Evolutionary conservation across 2,888 invertebrate species (phyloP).

Genomic region (Chromoteleia sp.): DNA sequence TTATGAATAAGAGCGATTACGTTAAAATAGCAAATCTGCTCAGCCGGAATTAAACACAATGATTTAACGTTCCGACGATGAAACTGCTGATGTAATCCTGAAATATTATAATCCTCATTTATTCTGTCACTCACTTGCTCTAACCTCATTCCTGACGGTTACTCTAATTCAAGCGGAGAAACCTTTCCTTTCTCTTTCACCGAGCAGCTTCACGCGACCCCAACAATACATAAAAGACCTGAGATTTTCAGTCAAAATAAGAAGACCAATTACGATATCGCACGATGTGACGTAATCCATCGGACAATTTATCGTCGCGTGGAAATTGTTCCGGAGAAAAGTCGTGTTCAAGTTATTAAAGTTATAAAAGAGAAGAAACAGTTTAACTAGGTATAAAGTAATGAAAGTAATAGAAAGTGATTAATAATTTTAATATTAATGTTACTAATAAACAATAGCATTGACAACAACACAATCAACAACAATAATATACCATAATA

Average conservation of each 20-base stretch:
- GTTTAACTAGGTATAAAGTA: background rate
- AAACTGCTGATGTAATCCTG: conserved; percentile 61
- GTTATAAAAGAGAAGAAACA: background rate
- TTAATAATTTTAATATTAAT: no score
- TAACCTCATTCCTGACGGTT: conserved; percentile 55
- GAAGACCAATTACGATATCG: conserved; percentile 53
- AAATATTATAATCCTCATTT: conserved; percentile 63
- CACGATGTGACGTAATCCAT: conserved; percentile 27
- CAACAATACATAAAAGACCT: conserved; percentile 25
- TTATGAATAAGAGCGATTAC: conserved; percentile 16
- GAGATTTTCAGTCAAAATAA: conserved; percentile 57
- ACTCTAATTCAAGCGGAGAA: conserved; percentile 54
- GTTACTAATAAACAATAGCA: no score
- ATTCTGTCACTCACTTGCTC: conserved; percentile 58
- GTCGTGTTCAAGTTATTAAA: conserved; percentile 1
- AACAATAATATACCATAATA: no score
- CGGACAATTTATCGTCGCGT: conserved; percentile 15
- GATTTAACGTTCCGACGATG: conserved; percentile 41
- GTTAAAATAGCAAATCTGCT: conserved; percentile 34
- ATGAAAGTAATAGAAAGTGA: no score
- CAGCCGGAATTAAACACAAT: conserved; percentile 26
- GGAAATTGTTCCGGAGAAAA: background rate
- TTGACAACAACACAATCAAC: no score
- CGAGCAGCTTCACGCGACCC: conserved; percentile 39
- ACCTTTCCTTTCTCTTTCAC: conserved; percentile 61